phyloP scores from a whole-genome alignment of 2,113 vertebrate species.

The Strigops habroptila region DNA sequence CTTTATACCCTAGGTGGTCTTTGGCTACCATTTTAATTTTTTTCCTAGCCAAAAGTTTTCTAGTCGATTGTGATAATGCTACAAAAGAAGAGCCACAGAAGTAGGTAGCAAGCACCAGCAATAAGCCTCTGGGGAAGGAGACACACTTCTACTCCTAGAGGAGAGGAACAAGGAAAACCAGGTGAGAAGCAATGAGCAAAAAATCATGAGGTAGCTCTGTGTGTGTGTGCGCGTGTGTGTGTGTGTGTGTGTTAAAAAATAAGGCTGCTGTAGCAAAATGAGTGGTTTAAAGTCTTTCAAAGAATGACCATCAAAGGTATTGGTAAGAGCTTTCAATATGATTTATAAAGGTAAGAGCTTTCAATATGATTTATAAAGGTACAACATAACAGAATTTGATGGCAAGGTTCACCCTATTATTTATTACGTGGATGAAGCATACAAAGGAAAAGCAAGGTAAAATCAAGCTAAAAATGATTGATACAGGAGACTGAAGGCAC shows the following conservation, averaged over 20 bases:
- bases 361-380: background rate
- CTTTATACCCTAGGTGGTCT: background rate
- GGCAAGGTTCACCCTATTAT: background rate
- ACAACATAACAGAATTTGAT: background rate
- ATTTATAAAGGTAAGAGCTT: background rate
- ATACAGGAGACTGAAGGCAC: background rate
- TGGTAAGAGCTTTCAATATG: background rate
- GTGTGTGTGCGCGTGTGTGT: accelerated
- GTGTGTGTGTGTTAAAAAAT: background rate
- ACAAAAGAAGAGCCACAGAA: background rate
- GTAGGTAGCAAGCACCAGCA: background rate
- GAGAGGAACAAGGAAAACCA: background rate
- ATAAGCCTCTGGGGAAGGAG: background rate
- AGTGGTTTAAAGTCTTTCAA: background rate
- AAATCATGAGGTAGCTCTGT: accelerated
- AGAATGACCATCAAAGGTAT: background rate
- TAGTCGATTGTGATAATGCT: background rate
- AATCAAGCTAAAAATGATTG: background rate
- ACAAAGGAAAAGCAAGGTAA: background rate
- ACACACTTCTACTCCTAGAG: background rate
- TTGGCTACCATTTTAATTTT: background rate
- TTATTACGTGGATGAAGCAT: background rate
- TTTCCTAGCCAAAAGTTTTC: background rate
- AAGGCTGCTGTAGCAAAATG: background rate
- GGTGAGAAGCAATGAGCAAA: background rate